Evolutionary conservation across 30 jellyfish, hydroid and myxozoan species (phyloP).

Genomic region (Clytia hemisphaerica): DNA sequence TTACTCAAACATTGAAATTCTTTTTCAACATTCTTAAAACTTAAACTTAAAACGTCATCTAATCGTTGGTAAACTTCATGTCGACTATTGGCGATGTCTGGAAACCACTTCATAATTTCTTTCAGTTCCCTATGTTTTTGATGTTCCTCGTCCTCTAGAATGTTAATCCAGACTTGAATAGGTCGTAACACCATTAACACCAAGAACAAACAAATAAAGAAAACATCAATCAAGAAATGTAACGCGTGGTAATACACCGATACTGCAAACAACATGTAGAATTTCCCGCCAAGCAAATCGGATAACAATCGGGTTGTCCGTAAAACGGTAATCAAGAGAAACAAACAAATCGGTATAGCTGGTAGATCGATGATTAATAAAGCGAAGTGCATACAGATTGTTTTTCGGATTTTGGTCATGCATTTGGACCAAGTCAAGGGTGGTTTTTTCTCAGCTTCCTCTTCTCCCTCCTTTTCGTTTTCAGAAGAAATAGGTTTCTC

Average conservation of each 20-base stretch:
- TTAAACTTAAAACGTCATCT: constrained; percentile 40
- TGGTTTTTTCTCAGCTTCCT: background rate
- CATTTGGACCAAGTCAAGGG: constrained; percentile 4
- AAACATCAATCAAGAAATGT: constrained; percentile 49
- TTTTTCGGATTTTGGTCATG: constrained; percentile 61
- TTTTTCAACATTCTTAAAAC: constrained; percentile 24
- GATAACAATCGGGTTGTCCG: constrained; percentile 55
- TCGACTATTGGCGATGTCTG: constrained; percentile 52
- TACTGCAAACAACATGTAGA: constrained; percentile 73
- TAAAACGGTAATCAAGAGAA: constrained; percentile 45
- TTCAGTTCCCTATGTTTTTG: constrained; percentile 56
- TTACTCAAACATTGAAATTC: background rate
- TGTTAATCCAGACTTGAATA: constrained; percentile 53
- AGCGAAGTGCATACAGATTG: constrained; percentile 44
- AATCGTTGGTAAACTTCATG: constrained; percentile 11
- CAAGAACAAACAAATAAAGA: constrained; percentile 42
- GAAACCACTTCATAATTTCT: constrained; percentile 68
- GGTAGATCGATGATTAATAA: constrained; percentile 62
- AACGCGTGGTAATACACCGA: constrained; percentile 57
- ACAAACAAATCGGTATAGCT: constrained; percentile 41
- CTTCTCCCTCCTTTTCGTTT: constrained; percentile 12
- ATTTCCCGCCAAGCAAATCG: constrained; percentile 51
- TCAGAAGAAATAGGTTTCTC: background rate
- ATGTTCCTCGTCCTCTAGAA: constrained; percentile 93
- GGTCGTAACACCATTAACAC: constrained; percentile 70